A percentile compares a stretch with the other conserved stretches of the same genome.
Evolutionary conservation across 2,888 invertebrate species (phyloP).

Genomic region (Rutpela maculata): DNA sequence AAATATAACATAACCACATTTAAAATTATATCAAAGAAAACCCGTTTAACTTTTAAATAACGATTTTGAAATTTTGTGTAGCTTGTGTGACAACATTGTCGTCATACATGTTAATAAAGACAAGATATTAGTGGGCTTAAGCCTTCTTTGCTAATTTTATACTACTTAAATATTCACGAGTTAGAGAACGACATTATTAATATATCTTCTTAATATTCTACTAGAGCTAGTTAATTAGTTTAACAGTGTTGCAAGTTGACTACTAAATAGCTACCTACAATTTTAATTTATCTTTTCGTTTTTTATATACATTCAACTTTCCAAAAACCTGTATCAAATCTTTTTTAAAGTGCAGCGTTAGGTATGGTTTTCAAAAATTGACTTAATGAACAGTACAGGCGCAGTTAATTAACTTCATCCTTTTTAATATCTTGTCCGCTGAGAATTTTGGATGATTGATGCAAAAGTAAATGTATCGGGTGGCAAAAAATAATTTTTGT

Average conservation of each 20-base stretch:
- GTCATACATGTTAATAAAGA: background rate
- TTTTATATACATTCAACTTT: too few species aligned
- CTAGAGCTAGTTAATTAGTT: conserved; percentile 18
- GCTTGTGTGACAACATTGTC: background rate
- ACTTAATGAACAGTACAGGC: too few species aligned
- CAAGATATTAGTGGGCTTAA: background rate
- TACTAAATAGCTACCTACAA: background rate
- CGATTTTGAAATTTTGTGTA: background rate
- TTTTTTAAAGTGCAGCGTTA: too few species aligned
- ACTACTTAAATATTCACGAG: conserved; percentile 21
- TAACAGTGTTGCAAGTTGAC: background rate
- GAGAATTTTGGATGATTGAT: too few species aligned
- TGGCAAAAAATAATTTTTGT: too few species aligned
- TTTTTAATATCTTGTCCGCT: too few species aligned
- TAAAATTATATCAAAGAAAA: too few species aligned
- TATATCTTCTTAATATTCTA: background rate
- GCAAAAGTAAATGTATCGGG: too few species aligned
- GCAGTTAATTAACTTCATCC: too few species aligned
- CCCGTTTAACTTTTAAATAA: background rate
- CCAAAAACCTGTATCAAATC: too few species aligned
- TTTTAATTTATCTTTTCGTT: background rate
- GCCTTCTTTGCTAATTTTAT: background rate
- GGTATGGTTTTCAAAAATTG: too few species aligned
- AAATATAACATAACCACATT: too few species aligned
- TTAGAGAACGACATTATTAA: background rate